Evolutionary conservation across 2,888 invertebrate species (phyloP).

Genomic region (Stenurella melanura): DNA sequence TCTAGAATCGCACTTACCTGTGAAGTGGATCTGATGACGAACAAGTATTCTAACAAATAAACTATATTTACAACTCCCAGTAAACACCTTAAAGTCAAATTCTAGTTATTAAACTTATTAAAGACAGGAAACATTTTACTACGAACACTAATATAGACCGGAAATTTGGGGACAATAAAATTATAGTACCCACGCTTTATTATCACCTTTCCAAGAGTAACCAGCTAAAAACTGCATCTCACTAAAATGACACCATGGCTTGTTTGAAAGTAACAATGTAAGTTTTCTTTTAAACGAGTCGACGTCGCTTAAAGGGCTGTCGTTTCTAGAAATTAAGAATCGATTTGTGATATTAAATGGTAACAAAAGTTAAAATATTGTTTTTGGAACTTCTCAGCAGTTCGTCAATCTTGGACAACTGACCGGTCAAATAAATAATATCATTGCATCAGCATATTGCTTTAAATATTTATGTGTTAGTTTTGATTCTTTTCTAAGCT

Average conservation of each 20-base stretch:
- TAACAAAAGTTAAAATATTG: too few species aligned
- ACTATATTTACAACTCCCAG: slow-evolving; percentile 12
- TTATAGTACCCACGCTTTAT: slow-evolving; percentile 22
- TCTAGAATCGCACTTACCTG: slow-evolving; percentile 33
- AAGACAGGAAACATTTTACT: slow-evolving; percentile 27
- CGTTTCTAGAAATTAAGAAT: too few species aligned
- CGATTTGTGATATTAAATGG: too few species aligned
- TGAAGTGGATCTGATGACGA: slow-evolving; percentile 20
- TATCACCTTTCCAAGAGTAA: slow-evolving; percentile 17
- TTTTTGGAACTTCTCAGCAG: too few species aligned
- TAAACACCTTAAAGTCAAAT: slow-evolving; percentile 29
- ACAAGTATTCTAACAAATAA: not conserved
- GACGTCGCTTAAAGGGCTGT: too few species aligned
- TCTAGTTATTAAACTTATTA: slow-evolving; percentile 18
- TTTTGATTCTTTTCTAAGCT: too few species aligned
- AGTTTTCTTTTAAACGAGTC: not conserved
- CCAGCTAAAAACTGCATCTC: not conserved
- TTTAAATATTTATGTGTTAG: too few species aligned
- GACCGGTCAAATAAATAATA: too few species aligned
- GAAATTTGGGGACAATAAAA: slow-evolving; percentile 23
- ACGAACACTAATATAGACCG: not conserved
- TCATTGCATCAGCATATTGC: too few species aligned
- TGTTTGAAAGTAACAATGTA: not conserved
- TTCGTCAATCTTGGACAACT: too few species aligned
- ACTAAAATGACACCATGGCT: not conserved